phyloP scores from a whole-genome alignment of 2,113 vertebrate species.

The Alces alces region DNA sequence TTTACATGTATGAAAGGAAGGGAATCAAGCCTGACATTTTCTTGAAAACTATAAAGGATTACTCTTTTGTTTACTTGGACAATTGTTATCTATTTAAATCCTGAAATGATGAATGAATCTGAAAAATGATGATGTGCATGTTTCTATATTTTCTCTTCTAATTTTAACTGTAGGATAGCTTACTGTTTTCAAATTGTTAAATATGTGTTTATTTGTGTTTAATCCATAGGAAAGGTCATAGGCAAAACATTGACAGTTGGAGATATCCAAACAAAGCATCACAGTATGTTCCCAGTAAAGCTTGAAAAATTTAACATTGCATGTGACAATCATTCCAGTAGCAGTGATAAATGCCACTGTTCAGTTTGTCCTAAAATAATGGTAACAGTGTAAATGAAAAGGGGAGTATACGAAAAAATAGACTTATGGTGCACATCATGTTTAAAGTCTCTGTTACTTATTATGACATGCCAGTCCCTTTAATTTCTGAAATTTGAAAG shows the following conservation, averaged over 20 bases:
- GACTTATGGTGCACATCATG: neutral
- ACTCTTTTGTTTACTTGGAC: slow-evolving; percentile 6
- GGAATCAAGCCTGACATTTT: neutral
- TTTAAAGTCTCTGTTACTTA: neutral
- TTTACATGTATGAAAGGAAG: neutral
- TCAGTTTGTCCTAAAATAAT: slow-evolving; percentile 60
- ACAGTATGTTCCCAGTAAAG: slow-evolving; percentile 36
- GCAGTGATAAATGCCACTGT: slow-evolving; percentile 55
- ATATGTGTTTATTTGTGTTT: slow-evolving; percentile 59
- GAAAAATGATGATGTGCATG: neutral
- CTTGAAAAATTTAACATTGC: slow-evolving; percentile 44
- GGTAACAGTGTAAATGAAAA: slow-evolving; percentile 8
- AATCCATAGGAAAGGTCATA: slow-evolving; percentile 42
- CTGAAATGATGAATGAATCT: neutral
- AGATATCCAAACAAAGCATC: slow-evolving; percentile 42
- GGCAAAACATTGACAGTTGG: slow-evolving; percentile 62
- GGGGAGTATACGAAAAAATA: neutral
- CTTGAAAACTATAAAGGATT: neutral
- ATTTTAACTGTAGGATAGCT: slow-evolving; percentile 1
- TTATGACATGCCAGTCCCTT: neutral
- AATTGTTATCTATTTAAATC: neutral
- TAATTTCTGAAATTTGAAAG: neutral
- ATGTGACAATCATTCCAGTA: slow-evolving; percentile 47
- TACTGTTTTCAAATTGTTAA: slow-evolving; percentile 39
- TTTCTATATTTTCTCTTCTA: neutral